These are phyloP conservation scores for Lasioglossum morio DNA, from an alignment of 2,888 invertebrate species.

Conservation along the genomic window DNA sequence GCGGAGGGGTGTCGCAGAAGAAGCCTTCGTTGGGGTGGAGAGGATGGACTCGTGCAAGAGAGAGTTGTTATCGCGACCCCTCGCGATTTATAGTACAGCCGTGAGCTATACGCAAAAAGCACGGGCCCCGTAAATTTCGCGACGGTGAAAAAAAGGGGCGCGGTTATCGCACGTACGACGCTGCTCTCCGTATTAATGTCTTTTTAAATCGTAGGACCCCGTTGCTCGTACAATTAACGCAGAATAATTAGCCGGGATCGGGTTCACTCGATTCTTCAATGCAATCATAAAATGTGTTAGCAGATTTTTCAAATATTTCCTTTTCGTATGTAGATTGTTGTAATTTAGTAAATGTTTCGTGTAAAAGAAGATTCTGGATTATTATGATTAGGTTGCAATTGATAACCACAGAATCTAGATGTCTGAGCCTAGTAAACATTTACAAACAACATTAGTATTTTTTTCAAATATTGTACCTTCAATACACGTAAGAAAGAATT, in stretches of 20 bases:
- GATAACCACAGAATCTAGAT: no score
- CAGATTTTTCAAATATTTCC: not conserved
- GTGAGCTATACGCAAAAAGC: slow-evolving; percentile 65
- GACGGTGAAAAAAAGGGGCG: not conserved
- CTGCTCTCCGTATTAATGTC: slow-evolving; percentile 21
- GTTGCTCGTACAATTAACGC: slow-evolving; percentile 39
- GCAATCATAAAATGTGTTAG: not conserved
- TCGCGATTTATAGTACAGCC: slow-evolving; percentile 63
- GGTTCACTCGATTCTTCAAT: slow-evolving; percentile 10
- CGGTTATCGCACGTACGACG: slow-evolving; percentile 10
- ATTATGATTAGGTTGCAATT: no score
- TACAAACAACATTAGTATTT: no score
- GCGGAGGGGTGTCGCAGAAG: not conserved
- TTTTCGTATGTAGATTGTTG: not conserved
- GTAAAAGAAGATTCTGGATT: no score
- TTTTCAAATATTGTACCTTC: no score
- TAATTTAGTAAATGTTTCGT: no score
- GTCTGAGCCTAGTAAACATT: not conserved
- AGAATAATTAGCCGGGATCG: slow-evolving; percentile 27
- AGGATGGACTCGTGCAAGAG: slow-evolving; percentile 62
- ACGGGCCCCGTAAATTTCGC: slow-evolving; percentile 61
- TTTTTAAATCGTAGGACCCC: slow-evolving; percentile 34
- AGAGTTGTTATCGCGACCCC: slow-evolving; percentile 63
- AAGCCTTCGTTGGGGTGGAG: slow-evolving; percentile 12
- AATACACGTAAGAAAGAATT: no score